Evolutionary conservation across 2,888 invertebrate species (phyloP).

Genomic region (Pogonocherus hispidulus): DNA sequence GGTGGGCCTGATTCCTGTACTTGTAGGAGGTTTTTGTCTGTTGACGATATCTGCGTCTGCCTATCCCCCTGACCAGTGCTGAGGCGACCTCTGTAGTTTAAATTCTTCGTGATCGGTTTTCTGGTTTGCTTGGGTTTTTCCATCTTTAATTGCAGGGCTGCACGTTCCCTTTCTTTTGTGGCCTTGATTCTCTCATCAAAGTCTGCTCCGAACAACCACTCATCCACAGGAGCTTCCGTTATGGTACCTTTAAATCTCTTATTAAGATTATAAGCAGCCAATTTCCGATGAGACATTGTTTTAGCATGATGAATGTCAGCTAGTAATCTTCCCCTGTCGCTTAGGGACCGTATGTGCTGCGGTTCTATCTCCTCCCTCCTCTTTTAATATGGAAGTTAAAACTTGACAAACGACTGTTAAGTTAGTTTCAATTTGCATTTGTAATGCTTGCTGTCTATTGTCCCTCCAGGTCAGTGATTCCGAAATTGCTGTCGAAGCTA

Average conservation of each 20-base stretch:
- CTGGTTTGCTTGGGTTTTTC: background rate
- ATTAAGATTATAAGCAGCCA: background rate
- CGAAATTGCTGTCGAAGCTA: too few relatives aligned
- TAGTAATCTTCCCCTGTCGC: background rate
- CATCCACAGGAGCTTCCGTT: background rate
- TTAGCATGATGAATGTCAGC: background rate
- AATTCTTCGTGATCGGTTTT: background rate
- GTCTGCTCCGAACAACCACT: background rate
- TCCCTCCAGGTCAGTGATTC: too few relatives aligned
- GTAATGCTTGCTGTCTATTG: too few relatives aligned
- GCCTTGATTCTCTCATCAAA: background rate
- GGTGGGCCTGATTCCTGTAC: background rate
- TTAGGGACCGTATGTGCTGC: background rate
- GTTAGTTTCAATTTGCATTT: too few relatives aligned
- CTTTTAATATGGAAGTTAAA: too few relatives aligned
- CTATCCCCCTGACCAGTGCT: background rate
- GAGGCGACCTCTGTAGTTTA: constrained; percentile 5
- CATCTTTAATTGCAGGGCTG: background rate
- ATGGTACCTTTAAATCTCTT: background rate
- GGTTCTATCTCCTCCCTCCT: too few relatives aligned
- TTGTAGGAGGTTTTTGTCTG: background rate
- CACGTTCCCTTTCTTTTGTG: background rate
- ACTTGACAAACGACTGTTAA: too few relatives aligned
- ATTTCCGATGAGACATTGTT: background rate
- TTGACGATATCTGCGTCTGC: background rate